Evolutionary conservation across 30 jellyfish, hydroid and myxozoan genomes (phyloP), one percentile per base, ranked within the genome.

Genomic region (Clytia hemisphaerica): DNA sequence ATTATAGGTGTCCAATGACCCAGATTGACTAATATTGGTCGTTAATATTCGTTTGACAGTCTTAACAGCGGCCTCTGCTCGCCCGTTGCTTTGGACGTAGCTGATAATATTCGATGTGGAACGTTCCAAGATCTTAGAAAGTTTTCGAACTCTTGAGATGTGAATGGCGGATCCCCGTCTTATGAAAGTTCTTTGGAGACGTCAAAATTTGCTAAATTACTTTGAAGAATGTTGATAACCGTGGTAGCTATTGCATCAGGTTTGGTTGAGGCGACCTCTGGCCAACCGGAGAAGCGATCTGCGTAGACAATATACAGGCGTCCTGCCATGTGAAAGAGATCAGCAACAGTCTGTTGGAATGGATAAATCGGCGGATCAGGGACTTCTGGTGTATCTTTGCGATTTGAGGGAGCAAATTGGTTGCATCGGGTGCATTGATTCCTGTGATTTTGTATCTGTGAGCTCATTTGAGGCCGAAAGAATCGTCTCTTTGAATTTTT

Each of bases 321-420:
- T 24, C 66, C 66, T 21, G 66, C 66, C 66, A 51, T 24, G 36
- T 51, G 37, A 26, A 51, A 24, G 24, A 51, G 36, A 51, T 51
- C 66, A 21, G 66, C 66, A 7, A 51, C 66, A 7, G 66, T 51
- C 10, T 51, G 66, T 51, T 51, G 66, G 21, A n/a, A 51, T 9
- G 66, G 66, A n/a, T 51, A 51, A 14, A 21, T 51, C 66, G 10
- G 36, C 21, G 66, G 36, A n/a, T n/a, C n/a, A n/a, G n/a, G n/a
- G 24, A 7, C 66, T 51, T 51, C 66, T 51, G 66, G 66, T 51
- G 66, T 9, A 51, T 51, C 66, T 24, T 51, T 51, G 24, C 66
- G 36, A 26, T 51, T 51, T 14, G 66, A 51, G 36, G 36, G 53
- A 40, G 53, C 53, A 40, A 16, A 7, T 40, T 40, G 14, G 53